phyloP scores from a whole-genome alignment of 2,888 invertebrate species.

The Diloba caeruleocephala region DNA sequence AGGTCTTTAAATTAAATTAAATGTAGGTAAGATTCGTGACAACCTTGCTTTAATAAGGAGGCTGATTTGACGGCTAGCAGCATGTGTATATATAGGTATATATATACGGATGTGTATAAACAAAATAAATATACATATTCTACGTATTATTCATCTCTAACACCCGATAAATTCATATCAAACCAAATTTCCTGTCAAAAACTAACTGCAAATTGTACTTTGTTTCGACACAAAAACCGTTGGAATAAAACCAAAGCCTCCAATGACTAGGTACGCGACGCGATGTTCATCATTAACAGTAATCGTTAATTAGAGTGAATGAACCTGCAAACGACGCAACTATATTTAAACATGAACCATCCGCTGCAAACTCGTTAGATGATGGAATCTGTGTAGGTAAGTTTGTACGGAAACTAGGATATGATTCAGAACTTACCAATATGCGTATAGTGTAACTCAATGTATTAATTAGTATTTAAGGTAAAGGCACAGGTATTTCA shows the following conservation, averaged over 20 bases:
- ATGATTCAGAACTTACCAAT: slow-evolving; percentile 10
- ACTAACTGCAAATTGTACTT: too few relatives aligned
- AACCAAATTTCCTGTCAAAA: too few relatives aligned
- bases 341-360: slow-evolving; percentile 21
- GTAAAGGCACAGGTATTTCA: not conserved
- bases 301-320: slow-evolving; percentile 24
- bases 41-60: too few relatives aligned
- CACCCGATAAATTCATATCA: too few relatives aligned
- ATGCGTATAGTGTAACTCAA: slow-evolving; percentile 1
- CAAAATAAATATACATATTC: too few relatives aligned
- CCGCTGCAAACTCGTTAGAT: slow-evolving; percentile 30
- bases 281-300: slow-evolving; percentile 8
- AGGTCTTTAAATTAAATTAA: slow-evolving; percentile 41
- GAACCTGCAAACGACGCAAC: slow-evolving; percentile 13
- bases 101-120: too few relatives aligned
- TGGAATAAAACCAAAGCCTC: too few relatives aligned
- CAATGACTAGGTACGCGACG: not conserved
- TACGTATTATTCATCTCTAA: too few relatives aligned
- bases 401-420: slow-evolving; percentile 29
- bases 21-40: slow-evolving; percentile 37
- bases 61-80: too few relatives aligned
- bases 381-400: slow-evolving; percentile 20
- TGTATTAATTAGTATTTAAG: slow-evolving; percentile 7
- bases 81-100: too few relatives aligned
- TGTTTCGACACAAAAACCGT: too few relatives aligned